phyloP scores from a whole-genome alignment of 2,113 vertebrate species.

The Petromus typicus region DNA sequence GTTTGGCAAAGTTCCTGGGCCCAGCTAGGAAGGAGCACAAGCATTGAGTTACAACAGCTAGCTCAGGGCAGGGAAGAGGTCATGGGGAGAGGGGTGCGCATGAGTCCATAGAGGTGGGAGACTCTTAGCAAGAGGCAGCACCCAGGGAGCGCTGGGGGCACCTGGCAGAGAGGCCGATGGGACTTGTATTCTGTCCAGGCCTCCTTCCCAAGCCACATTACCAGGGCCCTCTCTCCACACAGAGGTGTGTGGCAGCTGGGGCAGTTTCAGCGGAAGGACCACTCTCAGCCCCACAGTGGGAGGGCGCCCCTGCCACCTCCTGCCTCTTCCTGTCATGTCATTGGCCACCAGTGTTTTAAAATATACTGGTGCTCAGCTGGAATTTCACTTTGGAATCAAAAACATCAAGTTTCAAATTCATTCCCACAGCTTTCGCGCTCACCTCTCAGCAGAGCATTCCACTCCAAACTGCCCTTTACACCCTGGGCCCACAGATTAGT shows the following conservation, averaged over 20 bases:
- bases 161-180: background rate
- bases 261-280: slow-evolving; percentile 48
- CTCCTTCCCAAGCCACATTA: background rate
- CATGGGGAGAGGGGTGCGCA: background rate
- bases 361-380: slow-evolving; percentile 62
- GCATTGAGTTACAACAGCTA: slow-evolving; percentile 52
- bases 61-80: background rate
- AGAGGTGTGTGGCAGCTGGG: slow-evolving; percentile 51
- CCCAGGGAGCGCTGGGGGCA: background rate
- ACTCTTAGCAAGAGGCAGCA: background rate
- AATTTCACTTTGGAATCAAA: slow-evolving; percentile 73
- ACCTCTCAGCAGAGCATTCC: slow-evolving; percentile 24
- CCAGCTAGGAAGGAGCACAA: slow-evolving; percentile 25
- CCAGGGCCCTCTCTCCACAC: background rate
- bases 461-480: slow-evolving; percentile 70
- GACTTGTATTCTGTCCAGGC: background rate
- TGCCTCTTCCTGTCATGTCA: slow-evolving; percentile 66
- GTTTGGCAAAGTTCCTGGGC: slow-evolving; percentile 69
- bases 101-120: background rate
- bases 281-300: slow-evolving; percentile 15
- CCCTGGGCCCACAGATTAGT: background rate
- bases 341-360: slow-evolving; percentile 75
- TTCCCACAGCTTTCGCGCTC: slow-evolving; percentile 64
- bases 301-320: slow-evolving; percentile 10
- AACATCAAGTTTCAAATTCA: slow-evolving; percentile 71